Percentiles rank a stretch among this genome's conserved stretches.
These are phyloP conservation scores for Doris montereyensis DNA, from an alignment of 2,888 invertebrate species.

Conservation along the genomic window DNA sequence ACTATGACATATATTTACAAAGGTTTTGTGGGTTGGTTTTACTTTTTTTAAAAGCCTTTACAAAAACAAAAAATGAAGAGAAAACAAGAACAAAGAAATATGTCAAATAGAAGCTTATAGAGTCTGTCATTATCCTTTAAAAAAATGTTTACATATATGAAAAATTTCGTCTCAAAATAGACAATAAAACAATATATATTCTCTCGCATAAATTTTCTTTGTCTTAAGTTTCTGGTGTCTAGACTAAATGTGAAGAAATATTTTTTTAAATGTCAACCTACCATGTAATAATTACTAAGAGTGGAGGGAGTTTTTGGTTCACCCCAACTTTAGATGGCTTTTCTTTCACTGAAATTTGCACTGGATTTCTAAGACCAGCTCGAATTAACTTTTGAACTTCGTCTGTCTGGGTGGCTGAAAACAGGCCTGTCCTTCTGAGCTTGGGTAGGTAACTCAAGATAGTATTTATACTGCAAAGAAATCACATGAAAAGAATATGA, in stretches of 20 bases:
- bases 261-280: slow-evolving; percentile 71
- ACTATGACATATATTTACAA: too few relatives aligned
- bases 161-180: neutral
- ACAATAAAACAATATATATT: neutral
- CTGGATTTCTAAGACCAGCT: slow-evolving; percentile 94
- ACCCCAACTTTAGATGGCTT: slow-evolving; percentile 76
- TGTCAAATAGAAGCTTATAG: neutral
- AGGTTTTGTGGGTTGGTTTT: too few relatives aligned
- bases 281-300: slow-evolving; percentile 82
- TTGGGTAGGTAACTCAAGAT: slow-evolving; percentile 93
- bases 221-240: too few relatives aligned
- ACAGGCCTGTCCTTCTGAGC: slow-evolving; percentile 95
- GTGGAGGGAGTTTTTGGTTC: slow-evolving; percentile 74
- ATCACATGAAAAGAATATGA: too few relatives aligned
- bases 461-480: slow-evolving; percentile 84
- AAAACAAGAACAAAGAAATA: neutral
- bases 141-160: too few relatives aligned
- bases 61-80: neutral
- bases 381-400: slow-evolving; percentile 91
- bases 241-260: too few relatives aligned
- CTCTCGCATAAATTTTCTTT: neutral
- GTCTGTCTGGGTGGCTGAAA: slow-evolving; percentile 74
- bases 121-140: too few relatives aligned
- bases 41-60: too few relatives aligned
- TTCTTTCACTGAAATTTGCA: slow-evolving; percentile 90